These are phyloP conservation scores for Cerastoderma edule DNA, from an alignment of 2,888 invertebrate genomes.

Conservation along the genomic window DNA sequence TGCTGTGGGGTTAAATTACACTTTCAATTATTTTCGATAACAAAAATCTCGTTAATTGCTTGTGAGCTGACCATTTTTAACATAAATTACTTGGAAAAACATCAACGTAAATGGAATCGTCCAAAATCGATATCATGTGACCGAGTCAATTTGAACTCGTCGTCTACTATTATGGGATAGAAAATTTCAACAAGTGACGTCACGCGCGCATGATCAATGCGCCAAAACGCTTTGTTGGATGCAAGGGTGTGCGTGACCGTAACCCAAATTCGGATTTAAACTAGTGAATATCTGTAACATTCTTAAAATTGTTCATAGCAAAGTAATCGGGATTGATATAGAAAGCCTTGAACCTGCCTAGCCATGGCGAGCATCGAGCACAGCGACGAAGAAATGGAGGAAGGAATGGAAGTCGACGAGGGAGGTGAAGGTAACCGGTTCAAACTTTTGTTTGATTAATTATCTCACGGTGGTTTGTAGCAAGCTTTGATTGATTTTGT, in stretches of 20 bases:
- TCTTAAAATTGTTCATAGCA: too few relatives aligned
- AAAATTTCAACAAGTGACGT: conserved; percentile 74
- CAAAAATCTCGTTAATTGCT: too few relatives aligned
- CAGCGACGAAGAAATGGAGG: conserved; percentile 72
- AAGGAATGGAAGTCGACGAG: conserved; percentile 75
- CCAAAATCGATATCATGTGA: conserved; percentile 55
- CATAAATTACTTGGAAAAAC: too few relatives aligned
- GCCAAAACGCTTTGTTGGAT: conserved; percentile 33
- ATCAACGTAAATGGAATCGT: conserved; percentile 11
- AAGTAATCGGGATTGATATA: too few relatives aligned
- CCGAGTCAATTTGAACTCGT: conserved; percentile 20
- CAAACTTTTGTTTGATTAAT: conserved; percentile 39
- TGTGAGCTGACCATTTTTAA: too few relatives aligned
- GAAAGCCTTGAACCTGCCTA: too few relatives aligned
- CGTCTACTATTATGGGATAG: conserved; percentile 76
- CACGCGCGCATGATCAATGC: conserved; percentile 77
- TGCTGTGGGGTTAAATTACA: too few relatives aligned
- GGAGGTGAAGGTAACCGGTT: conserved; percentile 65
- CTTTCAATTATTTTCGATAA: too few relatives aligned
- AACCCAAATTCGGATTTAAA: background rate
- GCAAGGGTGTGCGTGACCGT: conserved; percentile 47
- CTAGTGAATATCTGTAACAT: too few relatives aligned
- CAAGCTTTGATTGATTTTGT: too few relatives aligned
- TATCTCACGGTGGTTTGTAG: too few relatives aligned
- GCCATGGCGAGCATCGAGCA: conserved; percentile 58